Percentiles rank a stretch among this genome's conserved stretches.
Conservation (phyloP, 2,888 invertebrate species). For the Drosophila nigricruria region DNA sequence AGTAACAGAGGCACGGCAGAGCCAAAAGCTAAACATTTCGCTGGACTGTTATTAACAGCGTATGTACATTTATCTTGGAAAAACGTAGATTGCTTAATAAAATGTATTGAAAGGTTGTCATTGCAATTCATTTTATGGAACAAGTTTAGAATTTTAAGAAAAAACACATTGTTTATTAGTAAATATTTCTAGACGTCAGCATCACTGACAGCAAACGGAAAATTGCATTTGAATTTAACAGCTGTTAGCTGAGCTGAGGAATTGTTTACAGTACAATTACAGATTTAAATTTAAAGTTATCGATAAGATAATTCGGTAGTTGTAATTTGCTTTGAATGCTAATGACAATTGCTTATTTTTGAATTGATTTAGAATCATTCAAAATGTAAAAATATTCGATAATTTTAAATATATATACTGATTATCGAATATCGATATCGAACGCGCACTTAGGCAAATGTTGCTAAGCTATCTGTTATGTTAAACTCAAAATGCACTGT, state of each 20-base stretch:
- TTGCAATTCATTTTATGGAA: background rate
- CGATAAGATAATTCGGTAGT: conserved; percentile 15
- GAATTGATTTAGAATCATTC: no score
- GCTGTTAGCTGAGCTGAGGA: background rate
- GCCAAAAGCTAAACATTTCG: conserved; percentile 26
- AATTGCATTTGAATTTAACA: conserved; percentile 41
- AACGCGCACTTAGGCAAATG: conserved; percentile 6
- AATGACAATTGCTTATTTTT: background rate
- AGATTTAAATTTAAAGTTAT: background rate
- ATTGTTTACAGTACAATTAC: background rate
- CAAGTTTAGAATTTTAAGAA: background rate
- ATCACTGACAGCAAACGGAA: background rate
- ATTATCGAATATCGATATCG: background rate
- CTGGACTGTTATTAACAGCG: conserved; percentile 47
- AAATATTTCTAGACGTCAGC: accelerated
- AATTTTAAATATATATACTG: background rate
- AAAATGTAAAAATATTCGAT: background rate
- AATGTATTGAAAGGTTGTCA: background rate
- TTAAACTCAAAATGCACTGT: background rate
- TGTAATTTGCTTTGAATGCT: background rate
- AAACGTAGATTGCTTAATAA: background rate
- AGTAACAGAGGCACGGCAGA: conserved; percentile 20
- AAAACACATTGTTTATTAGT: background rate
- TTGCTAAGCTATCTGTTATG: conserved; percentile 9
- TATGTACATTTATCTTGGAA: background rate